Base-by-base conservation (phyloP, 2,888 invertebrate species). In the Phorcus lineatus region DNA sequence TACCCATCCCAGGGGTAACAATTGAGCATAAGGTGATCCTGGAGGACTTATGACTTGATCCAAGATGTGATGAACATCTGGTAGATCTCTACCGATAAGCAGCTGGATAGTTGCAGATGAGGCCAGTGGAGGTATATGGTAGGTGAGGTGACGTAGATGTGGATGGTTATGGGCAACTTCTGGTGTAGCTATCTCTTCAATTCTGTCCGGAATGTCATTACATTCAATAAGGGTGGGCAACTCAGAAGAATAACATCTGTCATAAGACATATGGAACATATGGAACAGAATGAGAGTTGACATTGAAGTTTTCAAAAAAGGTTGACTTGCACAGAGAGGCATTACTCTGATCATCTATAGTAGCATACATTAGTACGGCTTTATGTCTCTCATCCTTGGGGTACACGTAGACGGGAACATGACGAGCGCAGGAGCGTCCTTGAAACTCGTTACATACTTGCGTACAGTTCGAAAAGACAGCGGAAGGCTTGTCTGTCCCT, bases 321-420 rank as follows among this genome's bases (percentile, higher is more conserved):
- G 77, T 70, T 53, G 84, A n/a, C 19, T 19, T 74, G 13, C 57
- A 82, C 13, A 85, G 24, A 0, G 82, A 78, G 1, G 66, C 28
- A 57, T 83, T 82, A 47, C 83, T 83, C 22, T 83, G 82, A 17
- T 83, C 80, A 79, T 83, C 81, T 3, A 83, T 9, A 2, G 82
- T 70, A 6, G 82, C 81, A 55, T 83, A 82, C 3, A 24, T 24
- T 31, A 24, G 81, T 1, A 74, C 62, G 9, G 19, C 24, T 13
- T 77, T n/a, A 7, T 77, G 22, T 53, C 9, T 74, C 77, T n/a
- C 53, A 40, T n/a, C 78, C 2, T 54, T 52, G 4, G 66, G 54
- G 54, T 76, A 82, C 6, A 82, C 57, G 3, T 77, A 77, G n/a
- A 67, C 74, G 3, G 57, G 62, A 19, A 79, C 2, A 0, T 28